These are phyloP conservation scores for Scelioninae gen. 1 DNA, from an alignment of 2,888 invertebrate genomes.

Conservation along the genomic window DNA sequence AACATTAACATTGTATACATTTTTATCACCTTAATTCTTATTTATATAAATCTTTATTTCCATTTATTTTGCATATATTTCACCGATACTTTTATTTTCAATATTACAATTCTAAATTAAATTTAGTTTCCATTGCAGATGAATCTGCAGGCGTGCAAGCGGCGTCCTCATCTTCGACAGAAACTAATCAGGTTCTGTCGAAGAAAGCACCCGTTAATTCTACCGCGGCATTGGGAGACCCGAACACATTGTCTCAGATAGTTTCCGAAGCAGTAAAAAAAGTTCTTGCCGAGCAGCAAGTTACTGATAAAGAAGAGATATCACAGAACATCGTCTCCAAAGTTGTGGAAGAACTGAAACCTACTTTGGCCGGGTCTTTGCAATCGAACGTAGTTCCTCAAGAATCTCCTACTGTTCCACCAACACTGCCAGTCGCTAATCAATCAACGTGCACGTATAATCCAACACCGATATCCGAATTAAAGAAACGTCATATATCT, in stretches of 20 bases:
- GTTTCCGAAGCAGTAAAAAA: slow-evolving; percentile 87
- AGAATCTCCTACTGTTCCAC: slow-evolving; percentile 69
- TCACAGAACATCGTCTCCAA: slow-evolving; percentile 85
- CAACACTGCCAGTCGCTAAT: slow-evolving; percentile 74
- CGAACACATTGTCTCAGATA: slow-evolving; percentile 86
- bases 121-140: slow-evolving; percentile 29
- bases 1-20: too few species aligned
- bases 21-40: too few species aligned
- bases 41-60: too few species aligned
- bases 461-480: slow-evolving; percentile 88
- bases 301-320: slow-evolving; percentile 84
- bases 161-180: slow-evolving; percentile 65
- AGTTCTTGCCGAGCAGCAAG: slow-evolving; percentile 86
- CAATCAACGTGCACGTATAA: slow-evolving; percentile 85
- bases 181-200: slow-evolving; percentile 71
- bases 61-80: too few species aligned
- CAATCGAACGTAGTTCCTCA: slow-evolving; percentile 48
- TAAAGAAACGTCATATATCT: slow-evolving; percentile 84
- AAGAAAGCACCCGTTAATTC: slow-evolving; percentile 63
- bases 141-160: slow-evolving; percentile 36
- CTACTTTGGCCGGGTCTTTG: slow-evolving; percentile 77
- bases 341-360: slow-evolving; percentile 85
- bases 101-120: slow-evolving; percentile 17
- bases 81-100: too few species aligned
- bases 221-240: slow-evolving; percentile 83